A percentile compares a stretch with the other conserved stretches of the same genome.
Evolutionary conservation across 2,888 invertebrate species (phyloP).

Genomic region (Spilosoma lubricipeda): DNA sequence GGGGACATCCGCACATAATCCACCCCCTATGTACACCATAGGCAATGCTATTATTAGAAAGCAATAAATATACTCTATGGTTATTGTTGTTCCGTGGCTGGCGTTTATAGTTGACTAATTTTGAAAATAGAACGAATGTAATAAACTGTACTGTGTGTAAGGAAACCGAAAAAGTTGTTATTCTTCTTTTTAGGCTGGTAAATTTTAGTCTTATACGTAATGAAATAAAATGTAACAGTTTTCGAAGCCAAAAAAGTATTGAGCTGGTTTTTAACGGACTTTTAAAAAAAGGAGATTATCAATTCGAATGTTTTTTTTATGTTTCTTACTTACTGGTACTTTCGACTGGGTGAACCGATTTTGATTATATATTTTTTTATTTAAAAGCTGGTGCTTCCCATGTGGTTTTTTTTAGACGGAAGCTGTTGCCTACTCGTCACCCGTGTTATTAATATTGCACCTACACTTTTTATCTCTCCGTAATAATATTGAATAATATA

Average conservation of each 20-base stretch:
- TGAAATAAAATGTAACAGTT: no score
- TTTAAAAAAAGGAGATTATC: no score
- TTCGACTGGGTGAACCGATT: no score
- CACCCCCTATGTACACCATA: constrained; percentile 51
- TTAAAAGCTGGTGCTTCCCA: no score
- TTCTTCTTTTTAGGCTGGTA: background rate
- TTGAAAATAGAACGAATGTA: constrained; percentile 17
- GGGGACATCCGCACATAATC: constrained; percentile 49
- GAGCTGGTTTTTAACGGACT: no score
- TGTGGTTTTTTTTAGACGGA: no score
- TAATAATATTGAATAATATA: background rate
- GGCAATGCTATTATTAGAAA: constrained; percentile 39
- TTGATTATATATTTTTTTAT: no score
- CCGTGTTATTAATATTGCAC: constrained; percentile 2
- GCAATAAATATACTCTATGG: constrained; percentile 41
- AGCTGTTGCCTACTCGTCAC: no score
- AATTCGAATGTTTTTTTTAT: no score
- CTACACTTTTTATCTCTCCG: background rate
- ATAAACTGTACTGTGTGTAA: background rate
- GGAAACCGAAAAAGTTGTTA: background rate
- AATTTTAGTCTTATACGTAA: background rate
- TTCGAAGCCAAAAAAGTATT: no score
- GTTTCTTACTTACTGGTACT: no score
- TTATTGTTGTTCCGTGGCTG: constrained; percentile 19
- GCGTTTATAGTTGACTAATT: constrained; percentile 9